Evolutionary conservation across 2,888 invertebrate species (phyloP), one percentile per base, ranked within the genome.

Genomic region (Coelogynopora nodosa): DNA sequence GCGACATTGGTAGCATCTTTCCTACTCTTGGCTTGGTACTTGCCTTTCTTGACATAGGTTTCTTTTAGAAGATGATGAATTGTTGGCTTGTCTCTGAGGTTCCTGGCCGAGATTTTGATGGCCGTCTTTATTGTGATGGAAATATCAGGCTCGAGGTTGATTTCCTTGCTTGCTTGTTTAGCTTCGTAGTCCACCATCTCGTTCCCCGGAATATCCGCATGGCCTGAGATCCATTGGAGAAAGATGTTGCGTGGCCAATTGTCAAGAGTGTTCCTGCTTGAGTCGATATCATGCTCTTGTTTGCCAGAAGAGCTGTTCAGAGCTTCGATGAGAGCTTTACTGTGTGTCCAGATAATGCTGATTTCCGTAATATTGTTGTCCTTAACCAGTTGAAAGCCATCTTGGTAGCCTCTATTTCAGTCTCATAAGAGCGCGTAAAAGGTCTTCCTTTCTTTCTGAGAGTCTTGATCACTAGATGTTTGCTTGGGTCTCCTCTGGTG

Each of bases 361-460:
- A n/a, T 26, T 26, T 74, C 74, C 74, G 23, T 74, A 26, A 74
- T 74, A 26, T 74, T 26, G 74, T 74, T 74, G 2, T 74, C 74
- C 23, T 74, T 26, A 74, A 26, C 74, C 74, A 74, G 18, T 2
- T 26, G 18, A 74, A 23, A 26, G 74, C 74, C 74, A 74, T 74
- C 74, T 74, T 74, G 74, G 74, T 74, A 2, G 74, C 74, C 23
- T 74, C 74, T 74, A n/a, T n/a, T n/a, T n/a, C n/a, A n/a, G n/a
- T n/a, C n/a, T n/a, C n/a, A n/a, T n/a, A n/a, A n/a, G n/a, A n/a
- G n/a, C n/a, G n/a, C n/a, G n/a, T n/a, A n/a, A n/a, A n/a, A n/a
- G n/a, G n/a, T n/a, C n/a, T n/a, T n/a, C n/a, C n/a, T n/a, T n/a
- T n/a, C n/a, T n/a, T n/a, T n/a, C n/a, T n/a, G n/a, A n/a, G n/a